These are phyloP conservation scores for Venustoraphidia nigricollis DNA, from an alignment of 2,888 invertebrate species.

Conservation along the genomic window DNA sequence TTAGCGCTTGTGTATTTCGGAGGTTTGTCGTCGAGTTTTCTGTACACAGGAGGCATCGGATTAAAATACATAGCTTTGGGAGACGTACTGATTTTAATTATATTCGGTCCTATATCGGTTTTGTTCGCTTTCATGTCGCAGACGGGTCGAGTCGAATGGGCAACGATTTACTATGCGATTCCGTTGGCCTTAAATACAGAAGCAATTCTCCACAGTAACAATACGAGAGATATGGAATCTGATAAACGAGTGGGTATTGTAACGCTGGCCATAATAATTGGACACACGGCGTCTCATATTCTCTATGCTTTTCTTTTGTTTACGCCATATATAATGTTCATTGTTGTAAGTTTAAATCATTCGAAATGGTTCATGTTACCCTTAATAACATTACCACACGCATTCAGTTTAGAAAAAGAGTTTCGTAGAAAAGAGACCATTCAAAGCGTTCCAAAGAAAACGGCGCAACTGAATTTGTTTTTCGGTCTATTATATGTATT, in stretches of 20 bases:
- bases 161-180: conserved; percentile 83
- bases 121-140: conserved; percentile 88
- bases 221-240: conserved; percentile 79
- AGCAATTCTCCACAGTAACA: conserved; percentile 89
- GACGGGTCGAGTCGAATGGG: conserved; percentile 81
- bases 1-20: conserved; percentile 89
- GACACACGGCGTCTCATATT: conserved; percentile 79
- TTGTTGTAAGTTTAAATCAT: conserved; percentile 70
- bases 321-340: conserved; percentile 79
- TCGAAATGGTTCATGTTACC: conserved; percentile 83
- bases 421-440: conserved; percentile 68
- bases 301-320: conserved; percentile 81
- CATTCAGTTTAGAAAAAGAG: conserved; percentile 79
- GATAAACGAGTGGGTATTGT: conserved; percentile 85
- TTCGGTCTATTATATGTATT: conserved; percentile 82
- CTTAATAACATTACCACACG: conserved; percentile 69
- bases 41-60: conserved; percentile 94
- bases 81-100: conserved; percentile 78
- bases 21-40: conserved; percentile 83
- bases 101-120: conserved; percentile 89
- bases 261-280: conserved; percentile 86
- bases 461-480: conserved; percentile 79
- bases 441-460: conserved; percentile 69
- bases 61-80: conserved; percentile 91
- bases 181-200: conserved; percentile 89